phyloP scores from a whole-genome alignment of 2,888 invertebrate species.

The Caenorhabditis wallacei region DNA sequence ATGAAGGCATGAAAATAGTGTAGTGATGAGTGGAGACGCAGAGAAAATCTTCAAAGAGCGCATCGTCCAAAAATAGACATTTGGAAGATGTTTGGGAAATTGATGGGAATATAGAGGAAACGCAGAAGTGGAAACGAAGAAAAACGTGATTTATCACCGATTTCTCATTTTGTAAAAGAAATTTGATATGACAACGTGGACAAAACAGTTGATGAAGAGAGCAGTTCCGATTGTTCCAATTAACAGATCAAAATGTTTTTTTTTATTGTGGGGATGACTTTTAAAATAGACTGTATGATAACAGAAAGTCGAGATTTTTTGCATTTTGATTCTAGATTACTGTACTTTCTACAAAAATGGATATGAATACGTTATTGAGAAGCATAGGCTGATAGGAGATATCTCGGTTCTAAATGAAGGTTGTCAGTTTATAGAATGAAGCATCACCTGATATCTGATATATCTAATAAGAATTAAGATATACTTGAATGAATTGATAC shows the following conservation, averaged over 20 bases:
- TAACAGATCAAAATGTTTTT: background rate
- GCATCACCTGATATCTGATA: no score
- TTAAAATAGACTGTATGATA: no score
- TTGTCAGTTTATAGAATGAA: no score
- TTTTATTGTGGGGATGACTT: no score
- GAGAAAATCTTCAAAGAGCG: conserved; percentile 63
- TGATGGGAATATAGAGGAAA: conserved; percentile 26
- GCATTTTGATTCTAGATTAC: no score
- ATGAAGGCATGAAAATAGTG: background rate
- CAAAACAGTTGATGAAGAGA: conserved; percentile 10
- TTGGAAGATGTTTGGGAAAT: conserved; percentile 34
- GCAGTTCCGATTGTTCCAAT: conserved; percentile 22
- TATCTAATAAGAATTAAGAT: no score
- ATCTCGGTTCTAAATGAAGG: no score
- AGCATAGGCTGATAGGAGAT: no score
- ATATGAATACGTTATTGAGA: no score
- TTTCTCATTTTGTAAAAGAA: conserved; percentile 34
- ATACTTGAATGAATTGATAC: no score
- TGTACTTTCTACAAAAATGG: no score
- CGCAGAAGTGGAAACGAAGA: conserved; percentile 11
- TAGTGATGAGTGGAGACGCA: conserved; percentile 18
- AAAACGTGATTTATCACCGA: conserved; percentile 57
- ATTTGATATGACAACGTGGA: conserved; percentile 43
- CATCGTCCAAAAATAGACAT: conserved; percentile 42
- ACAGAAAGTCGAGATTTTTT: no score